phyloP scores from a whole-genome alignment of 2,113 vertebrate genomes.

The Amblyopsis rosae region DNA sequence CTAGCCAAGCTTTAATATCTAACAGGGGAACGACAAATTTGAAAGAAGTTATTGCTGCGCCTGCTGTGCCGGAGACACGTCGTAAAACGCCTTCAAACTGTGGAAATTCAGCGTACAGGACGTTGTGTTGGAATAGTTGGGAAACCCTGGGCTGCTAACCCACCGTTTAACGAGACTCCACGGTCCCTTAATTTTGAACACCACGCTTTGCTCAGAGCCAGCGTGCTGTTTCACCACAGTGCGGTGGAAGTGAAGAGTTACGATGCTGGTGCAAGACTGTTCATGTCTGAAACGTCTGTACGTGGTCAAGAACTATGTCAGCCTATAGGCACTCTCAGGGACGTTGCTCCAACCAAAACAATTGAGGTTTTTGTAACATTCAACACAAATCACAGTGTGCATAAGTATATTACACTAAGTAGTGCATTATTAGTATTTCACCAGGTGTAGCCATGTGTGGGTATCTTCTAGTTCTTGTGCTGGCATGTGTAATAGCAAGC shows the following conservation, averaged over 20 bases:
- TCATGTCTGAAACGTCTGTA: background rate
- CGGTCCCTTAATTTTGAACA: constrained; percentile 47
- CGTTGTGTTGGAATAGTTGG: background rate
- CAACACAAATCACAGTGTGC: too few relatives aligned
- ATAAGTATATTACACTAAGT: too few relatives aligned
- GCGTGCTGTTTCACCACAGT: constrained; percentile 19
- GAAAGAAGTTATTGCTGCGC: constrained; percentile 53
- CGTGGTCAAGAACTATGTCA: too few relatives aligned
- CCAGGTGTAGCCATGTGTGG: too few relatives aligned
- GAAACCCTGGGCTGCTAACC: constrained; percentile 39
- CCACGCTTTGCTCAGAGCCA: constrained; percentile 22
- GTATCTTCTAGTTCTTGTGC: background rate
- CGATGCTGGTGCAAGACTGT: background rate
- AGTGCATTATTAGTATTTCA: too few relatives aligned
- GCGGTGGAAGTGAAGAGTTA: constrained; percentile 28
- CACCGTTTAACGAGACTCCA: constrained; percentile 54
- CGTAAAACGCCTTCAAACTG: constrained; percentile 57
- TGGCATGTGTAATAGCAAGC: background rate
- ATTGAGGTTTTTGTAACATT: too few relatives aligned
- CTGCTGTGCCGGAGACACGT: constrained; percentile 47
- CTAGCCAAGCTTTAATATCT: constrained; percentile 27
- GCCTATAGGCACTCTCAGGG: too few relatives aligned
- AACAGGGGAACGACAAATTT: constrained; percentile 44
- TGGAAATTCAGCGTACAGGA: constrained; percentile 39
- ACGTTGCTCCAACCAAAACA: too few relatives aligned